Evolutionary conservation across 2,113 vertebrate genomes (phyloP).

Genomic region (Clinocottus analis): DNA sequence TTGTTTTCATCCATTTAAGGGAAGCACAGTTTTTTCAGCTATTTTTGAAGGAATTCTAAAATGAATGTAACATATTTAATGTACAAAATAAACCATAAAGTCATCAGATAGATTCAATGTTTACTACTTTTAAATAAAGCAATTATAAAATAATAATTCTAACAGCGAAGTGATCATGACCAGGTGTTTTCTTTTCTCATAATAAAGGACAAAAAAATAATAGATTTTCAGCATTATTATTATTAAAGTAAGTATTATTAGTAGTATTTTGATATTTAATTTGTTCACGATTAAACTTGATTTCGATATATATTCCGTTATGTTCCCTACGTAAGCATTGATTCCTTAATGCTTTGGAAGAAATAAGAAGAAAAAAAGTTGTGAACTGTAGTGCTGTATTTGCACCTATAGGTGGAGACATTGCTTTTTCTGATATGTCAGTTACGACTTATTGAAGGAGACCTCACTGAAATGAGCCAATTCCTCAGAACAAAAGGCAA

Average conservation of each 20-base stretch:
- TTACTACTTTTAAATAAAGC: not conserved
- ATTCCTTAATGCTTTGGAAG: not conserved
- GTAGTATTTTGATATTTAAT: not conserved
- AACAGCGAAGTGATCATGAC: not conserved
- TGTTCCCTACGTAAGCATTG: not conserved
- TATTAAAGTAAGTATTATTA: not conserved
- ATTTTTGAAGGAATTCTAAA: not conserved
- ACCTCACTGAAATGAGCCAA: constrained; percentile 56
- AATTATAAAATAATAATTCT: not conserved
- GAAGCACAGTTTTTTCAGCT: not conserved
- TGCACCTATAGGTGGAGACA: constrained; percentile 80
- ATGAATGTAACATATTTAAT: not conserved
- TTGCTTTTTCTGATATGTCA: constrained; percentile 63
- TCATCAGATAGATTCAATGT: not conserved
- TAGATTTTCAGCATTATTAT: too few relatives aligned
- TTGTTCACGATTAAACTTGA: not conserved
- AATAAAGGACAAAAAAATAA: not conserved
- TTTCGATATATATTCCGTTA: not conserved
- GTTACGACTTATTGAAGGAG: not conserved
- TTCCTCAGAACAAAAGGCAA: constrained; percentile 78
- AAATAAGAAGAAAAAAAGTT: not conserved
- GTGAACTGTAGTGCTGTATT: constrained; percentile 28
- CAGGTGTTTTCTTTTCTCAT: not conserved
- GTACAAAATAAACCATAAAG: not conserved
- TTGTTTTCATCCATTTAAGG: not conserved